Percentiles rank a stretch among this genome's conserved stretches.
Evolutionary conservation across 1,140 invertebrate genomes (phyloP).

Genomic region (Apis dorsata): DNA sequence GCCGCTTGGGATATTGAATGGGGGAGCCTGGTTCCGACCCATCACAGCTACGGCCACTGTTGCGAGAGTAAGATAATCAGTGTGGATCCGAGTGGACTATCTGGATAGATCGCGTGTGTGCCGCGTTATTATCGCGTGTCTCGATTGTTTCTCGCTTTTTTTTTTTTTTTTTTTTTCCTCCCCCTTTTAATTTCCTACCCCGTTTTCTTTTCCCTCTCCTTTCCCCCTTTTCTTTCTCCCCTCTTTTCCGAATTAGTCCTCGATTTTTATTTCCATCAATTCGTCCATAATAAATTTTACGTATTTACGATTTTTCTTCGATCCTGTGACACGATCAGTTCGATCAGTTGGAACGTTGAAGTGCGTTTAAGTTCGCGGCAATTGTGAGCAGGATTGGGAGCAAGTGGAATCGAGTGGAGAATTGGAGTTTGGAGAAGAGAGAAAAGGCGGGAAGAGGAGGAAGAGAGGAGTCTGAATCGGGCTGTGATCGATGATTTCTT

Average conservation of each 20-base stretch:
- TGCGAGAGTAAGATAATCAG: neutral
- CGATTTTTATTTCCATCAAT: neutral
- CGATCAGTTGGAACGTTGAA: neutral
- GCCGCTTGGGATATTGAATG: slow-evolving; percentile 26
- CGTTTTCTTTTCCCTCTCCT: neutral
- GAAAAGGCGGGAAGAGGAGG: slow-evolving; percentile 36
- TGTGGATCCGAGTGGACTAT: slow-evolving; percentile 13
- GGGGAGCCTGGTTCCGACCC: slow-evolving; percentile 29
- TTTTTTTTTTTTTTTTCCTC: neutral
- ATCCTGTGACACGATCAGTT: neutral
- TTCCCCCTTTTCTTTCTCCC: neutral
- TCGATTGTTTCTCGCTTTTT: neutral
- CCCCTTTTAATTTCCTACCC: neutral
- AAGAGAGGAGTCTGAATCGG: neutral
- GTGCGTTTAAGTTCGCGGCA: slow-evolving; percentile 9
- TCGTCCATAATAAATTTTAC: no score
- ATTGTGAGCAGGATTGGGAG: neutral
- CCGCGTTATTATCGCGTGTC: neutral
- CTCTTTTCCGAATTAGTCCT: neutral
- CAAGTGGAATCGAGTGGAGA: slow-evolving; percentile 15
- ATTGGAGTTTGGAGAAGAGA: slow-evolving; percentile 4
- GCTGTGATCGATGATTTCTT: slow-evolving; percentile 59
- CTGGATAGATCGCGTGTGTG: slow-evolving; percentile 21
- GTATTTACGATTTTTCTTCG: neutral
- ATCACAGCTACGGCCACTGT: slow-evolving; percentile 18